phyloP scores from a whole-genome alignment of 2,113 vertebrate genomes.

The Sclerurus mexicanus region DNA sequence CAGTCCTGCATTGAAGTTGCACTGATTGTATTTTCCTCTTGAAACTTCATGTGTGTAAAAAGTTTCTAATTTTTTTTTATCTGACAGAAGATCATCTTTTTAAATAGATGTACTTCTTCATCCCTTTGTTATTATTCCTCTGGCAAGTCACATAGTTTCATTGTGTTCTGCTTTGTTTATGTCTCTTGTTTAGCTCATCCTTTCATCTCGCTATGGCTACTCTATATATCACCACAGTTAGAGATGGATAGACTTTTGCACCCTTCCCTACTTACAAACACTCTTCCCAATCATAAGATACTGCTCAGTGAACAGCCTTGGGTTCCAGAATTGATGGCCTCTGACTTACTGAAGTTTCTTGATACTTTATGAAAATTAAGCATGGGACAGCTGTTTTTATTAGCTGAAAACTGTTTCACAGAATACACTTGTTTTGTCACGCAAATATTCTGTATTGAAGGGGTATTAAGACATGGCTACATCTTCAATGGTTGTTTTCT shows the following conservation, averaged over 20 bases:
- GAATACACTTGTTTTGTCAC: not conserved
- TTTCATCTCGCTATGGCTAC: not conserved
- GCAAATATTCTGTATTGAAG: not conserved
- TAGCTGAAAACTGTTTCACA: not conserved
- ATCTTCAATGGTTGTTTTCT: not conserved
- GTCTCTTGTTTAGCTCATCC: conserved; percentile 5
- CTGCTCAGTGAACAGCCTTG: not conserved
- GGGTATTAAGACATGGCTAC: not conserved
- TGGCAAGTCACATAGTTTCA: not conserved
- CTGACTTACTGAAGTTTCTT: not conserved
- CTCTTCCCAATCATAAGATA: not conserved
- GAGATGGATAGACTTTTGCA: not conserved
- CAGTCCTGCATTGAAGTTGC: not conserved
- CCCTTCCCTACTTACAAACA: not conserved
- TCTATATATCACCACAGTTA: not conserved
- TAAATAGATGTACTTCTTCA: not conserved
- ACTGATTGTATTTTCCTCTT: conserved; percentile 6
- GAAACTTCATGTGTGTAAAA: not conserved
- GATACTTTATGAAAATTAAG: not conserved
- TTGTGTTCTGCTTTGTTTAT: not conserved
- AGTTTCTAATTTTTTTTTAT: conserved; percentile 34
- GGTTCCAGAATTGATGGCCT: not conserved
- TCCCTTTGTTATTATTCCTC: not conserved
- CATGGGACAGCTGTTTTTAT: not conserved
- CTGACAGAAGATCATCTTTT: not conserved